These are phyloP conservation scores for Jordanella pulchra DNA, from an alignment of 2,797 vertebrate genomes.

Conservation along the genomic window DNA sequence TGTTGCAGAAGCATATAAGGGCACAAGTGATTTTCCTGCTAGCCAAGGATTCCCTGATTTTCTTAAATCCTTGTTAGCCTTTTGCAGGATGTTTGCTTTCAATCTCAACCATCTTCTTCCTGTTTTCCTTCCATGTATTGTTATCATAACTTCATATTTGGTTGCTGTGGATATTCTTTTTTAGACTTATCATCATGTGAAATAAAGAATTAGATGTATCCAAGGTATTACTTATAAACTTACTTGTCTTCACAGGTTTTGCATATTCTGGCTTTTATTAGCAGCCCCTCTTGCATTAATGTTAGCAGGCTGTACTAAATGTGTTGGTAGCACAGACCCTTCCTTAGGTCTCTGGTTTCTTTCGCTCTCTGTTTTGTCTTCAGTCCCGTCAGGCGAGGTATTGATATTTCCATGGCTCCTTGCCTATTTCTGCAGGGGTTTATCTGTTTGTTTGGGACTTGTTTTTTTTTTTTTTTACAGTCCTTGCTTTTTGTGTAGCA, in stretches of 20 bases:
- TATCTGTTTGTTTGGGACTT: slow-evolving; percentile 33
- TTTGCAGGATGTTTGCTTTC: slow-evolving; percentile 26
- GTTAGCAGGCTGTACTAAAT: slow-evolving; percentile 6
- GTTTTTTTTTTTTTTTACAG: slow-evolving; percentile 15
- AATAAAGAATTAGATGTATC: too few species aligned
- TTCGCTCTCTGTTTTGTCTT: slow-evolving; percentile 47
- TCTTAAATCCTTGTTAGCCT: not conserved
- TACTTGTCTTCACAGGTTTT: slow-evolving; percentile 11
- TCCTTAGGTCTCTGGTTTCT: slow-evolving; percentile 41
- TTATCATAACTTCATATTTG: slow-evolving; percentile 42
- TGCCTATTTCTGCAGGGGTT: slow-evolving; percentile 39
- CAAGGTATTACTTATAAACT: too few species aligned
- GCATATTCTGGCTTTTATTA: slow-evolving; percentile 17
- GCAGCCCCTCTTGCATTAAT: not conserved
- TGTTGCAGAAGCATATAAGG: slow-evolving; percentile 16
- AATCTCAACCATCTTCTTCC: slow-evolving; percentile 24
- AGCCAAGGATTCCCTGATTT: not conserved
- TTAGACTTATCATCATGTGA: not conserved
- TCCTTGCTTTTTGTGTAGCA: slow-evolving; percentile 9
- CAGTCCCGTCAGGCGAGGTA: not conserved
- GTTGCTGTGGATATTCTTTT: slow-evolving; percentile 51
- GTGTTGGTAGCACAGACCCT: slow-evolving; percentile 3
- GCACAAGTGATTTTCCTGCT: slow-evolving; percentile 10
- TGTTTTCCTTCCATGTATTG: slow-evolving; percentile 6
- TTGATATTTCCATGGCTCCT: slow-evolving; percentile 53